Base-by-base conservation (phyloP, 2,113 vertebrate species). In the Sinocyclocheilus rhinocerous region DNA sequence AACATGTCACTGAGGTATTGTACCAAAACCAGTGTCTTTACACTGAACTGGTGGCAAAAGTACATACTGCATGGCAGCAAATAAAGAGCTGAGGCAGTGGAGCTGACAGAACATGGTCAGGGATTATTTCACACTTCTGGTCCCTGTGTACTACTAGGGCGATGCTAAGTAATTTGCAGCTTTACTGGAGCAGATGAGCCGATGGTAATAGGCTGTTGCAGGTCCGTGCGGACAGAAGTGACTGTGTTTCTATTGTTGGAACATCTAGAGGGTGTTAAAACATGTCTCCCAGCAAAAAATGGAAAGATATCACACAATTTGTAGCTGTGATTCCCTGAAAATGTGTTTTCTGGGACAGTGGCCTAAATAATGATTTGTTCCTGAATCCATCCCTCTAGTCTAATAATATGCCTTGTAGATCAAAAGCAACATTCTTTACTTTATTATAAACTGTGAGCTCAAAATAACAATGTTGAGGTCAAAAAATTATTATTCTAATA, bases 131-230 rank as follows among this genome's bases (percentile, higher is more conserved):
- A 92, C 91, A 92, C 92, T 88, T 89, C 84, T 87, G 82, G 79
- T 88, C 89, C 76, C 76, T 81, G 90, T 72, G 82, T 90, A 81
- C 82, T 88, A 76, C 61, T 33, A 10, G 69, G 42, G 72, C 84
- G 87, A 90, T 84, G 90, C 89, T n/a, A 84, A 90, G 92, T 93
- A 89, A 94, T 95, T 94, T 94, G 91, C 93, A 94, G 94, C 91
- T 92, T 91, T 57, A 55, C 83, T 88, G 88, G 85, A 91, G 88
- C 93, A 94, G 92, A 94, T 94, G 93, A 91, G 92, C 89, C 91
- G 85, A 87, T 33, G 61, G 73, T 83, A 89, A 85, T 87, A 48
- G 72, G 78, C 63, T 69, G 36, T 65, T 67, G 83, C 61, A 72
- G 78, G 85, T 78, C 72, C 24, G 29, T 84, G 76, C 20, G 45